Percentiles rank a stretch among this genome's conserved stretches.
These are phyloP conservation scores for Amphimedon queenslandica DNA, from an alignment of 37 sponge, comb jelly and placozoan genomes.

Conservation along the genomic window DNA sequence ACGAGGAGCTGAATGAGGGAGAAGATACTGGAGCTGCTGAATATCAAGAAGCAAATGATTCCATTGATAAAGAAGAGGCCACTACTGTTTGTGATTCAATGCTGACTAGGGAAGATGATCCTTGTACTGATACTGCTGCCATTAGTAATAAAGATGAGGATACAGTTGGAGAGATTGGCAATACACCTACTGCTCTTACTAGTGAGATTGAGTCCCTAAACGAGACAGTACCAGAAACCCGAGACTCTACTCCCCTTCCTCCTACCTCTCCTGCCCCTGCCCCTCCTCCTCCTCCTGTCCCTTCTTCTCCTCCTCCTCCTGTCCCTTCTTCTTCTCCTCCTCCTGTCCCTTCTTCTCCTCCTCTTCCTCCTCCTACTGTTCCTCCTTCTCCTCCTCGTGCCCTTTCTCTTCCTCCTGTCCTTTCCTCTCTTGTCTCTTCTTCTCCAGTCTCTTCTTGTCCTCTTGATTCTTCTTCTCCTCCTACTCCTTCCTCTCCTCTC, in stretches of 20 bases:
- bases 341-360: not conserved
- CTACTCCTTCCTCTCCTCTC: not conserved
- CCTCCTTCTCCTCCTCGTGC: not conserved
- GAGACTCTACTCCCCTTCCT: not conserved
- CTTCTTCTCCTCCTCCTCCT: not conserved
- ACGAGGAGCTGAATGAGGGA: no score
- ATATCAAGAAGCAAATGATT: no score
- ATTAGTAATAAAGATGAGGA: no score
- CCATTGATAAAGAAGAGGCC: no score
- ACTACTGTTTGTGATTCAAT: no score
- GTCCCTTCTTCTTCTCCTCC: not conserved
- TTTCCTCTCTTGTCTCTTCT: not conserved
- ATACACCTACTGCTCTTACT: no score
- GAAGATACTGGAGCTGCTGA: no score
- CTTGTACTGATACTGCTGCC: no score
- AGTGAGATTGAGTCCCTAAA: no score
- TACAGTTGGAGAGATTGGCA: no score
- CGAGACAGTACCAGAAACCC: not conserved
- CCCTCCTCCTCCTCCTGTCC: not conserved
- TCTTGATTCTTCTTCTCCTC: not conserved
- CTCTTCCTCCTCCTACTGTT: not conserved
- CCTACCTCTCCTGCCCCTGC: conserved; percentile 5
- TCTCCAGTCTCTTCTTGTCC: not conserved
- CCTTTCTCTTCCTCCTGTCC: not conserved
- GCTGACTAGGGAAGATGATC: no score